A percentile compares a stretch with the other conserved stretches of the same genome.
phyloP scores from a whole-genome alignment of 1,140 invertebrate genomes.

The Drosophila nigrodunni region DNA sequence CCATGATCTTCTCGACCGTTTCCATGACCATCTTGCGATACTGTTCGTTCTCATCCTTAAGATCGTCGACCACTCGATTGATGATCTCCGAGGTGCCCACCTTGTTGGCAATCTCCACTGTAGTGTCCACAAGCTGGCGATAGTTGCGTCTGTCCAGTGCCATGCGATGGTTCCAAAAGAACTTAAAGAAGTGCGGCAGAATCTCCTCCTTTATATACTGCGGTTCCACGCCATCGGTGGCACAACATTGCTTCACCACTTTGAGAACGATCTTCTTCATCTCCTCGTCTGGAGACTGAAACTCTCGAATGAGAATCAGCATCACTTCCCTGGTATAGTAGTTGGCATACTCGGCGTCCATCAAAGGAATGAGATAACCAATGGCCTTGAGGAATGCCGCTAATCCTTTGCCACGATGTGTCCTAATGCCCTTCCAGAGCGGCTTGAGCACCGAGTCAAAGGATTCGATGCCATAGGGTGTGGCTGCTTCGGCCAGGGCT shows the following conservation, averaged over 20 bases:
- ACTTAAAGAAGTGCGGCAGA: slow-evolving; percentile 99
- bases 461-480: slow-evolving; percentile 99
- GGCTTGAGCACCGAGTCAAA: slow-evolving; percentile 99
- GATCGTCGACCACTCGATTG: slow-evolving; percentile 98
- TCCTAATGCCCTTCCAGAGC: slow-evolving; percentile 99
- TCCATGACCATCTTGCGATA: slow-evolving; percentile 99
- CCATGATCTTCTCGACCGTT: slow-evolving; percentile 99
- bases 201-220: slow-evolving; percentile 99
- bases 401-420: slow-evolving; percentile 98
- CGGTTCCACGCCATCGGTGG: slow-evolving; percentile 99
- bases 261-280: slow-evolving; percentile 99
- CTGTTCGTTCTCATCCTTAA: slow-evolving; percentile 99
- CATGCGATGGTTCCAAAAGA: slow-evolving; percentile 99
- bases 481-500: slow-evolving; percentile 98
- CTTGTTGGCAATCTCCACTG: slow-evolving; percentile 99
- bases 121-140: slow-evolving; percentile 98
- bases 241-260: slow-evolving; percentile 99
- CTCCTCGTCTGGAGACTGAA: slow-evolving; percentile 99
- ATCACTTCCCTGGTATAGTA: slow-evolving; percentile 99
- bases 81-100: slow-evolving; percentile 99
- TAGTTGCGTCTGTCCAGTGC: slow-evolving; percentile 99
- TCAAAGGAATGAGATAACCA: slow-evolving; percentile 99
- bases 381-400: slow-evolving; percentile 99
- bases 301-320: slow-evolving; percentile 99
- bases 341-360: slow-evolving; percentile 99